Percentiles rank a stretch among this genome's conserved stretches.
Conservation (phyloP, 2,797 vertebrate species). For the Chelidonichthys spinosus region DNA sequence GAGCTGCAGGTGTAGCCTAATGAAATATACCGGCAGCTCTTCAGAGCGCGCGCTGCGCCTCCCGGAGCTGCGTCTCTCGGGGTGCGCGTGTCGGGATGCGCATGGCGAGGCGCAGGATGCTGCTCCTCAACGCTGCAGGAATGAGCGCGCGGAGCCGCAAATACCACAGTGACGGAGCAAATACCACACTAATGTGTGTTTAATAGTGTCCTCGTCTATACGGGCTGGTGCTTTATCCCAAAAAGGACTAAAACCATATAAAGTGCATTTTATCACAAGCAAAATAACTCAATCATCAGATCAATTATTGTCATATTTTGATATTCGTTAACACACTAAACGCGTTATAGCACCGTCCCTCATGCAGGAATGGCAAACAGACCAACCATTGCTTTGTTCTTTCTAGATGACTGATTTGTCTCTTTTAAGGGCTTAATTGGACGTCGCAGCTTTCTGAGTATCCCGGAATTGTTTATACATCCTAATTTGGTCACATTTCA, state of each 20-base stretch:
- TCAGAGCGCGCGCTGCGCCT: background rate
- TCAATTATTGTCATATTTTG: background rate
- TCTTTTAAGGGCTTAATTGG: background rate
- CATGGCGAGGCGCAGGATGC: background rate
- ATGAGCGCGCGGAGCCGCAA: background rate
- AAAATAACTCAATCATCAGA: background rate
- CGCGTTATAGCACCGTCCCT: background rate
- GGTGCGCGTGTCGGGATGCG: background rate
- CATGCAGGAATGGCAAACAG: background rate
- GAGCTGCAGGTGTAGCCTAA: background rate
- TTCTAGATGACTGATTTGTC: background rate
- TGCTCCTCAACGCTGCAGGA: background rate
- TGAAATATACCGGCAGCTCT: background rate
- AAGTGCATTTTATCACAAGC: background rate
- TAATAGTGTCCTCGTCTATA: background rate
- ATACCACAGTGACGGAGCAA: background rate
- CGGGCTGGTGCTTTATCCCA: background rate
- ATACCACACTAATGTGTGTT: background rate
- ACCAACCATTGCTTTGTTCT: background rate
- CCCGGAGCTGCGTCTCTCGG: background rate
- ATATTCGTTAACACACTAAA: too few relatives aligned
- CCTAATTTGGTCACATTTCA: background rate
- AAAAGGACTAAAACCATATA: background rate
- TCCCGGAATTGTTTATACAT: background rate
- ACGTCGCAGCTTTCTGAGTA: background rate